Evolutionary conservation across 2,797 vertebrate species (phyloP).

Genomic region (Gadopsis marmoratus): DNA sequence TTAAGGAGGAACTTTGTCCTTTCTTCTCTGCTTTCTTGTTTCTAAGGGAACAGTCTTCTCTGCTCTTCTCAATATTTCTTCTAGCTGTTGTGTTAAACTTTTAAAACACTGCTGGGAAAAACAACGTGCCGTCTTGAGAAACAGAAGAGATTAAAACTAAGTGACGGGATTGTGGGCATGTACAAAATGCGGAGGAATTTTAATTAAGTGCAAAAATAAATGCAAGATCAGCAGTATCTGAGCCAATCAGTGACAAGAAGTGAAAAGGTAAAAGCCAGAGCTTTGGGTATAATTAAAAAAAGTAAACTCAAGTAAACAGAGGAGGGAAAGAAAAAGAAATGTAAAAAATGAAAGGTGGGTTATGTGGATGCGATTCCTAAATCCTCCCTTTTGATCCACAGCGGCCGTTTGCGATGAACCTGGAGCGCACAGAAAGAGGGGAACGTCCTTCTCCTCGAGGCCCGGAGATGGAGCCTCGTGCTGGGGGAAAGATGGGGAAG

Average conservation of each 20-base stretch:
- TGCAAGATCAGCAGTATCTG: slow-evolving; percentile 31
- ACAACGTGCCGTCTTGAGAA: too few relatives aligned
- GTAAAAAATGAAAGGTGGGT: background rate
- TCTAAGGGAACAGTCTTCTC: background rate
- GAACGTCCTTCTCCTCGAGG: slow-evolving; percentile 77
- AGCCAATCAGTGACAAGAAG: slow-evolving; percentile 19
- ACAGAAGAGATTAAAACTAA: slow-evolving; percentile 39
- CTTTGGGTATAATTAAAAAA: slow-evolving; percentile 29
- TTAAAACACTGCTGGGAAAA: too few relatives aligned
- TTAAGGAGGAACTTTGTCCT: slow-evolving; percentile 11
- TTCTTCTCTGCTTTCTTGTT: slow-evolving; percentile 1
- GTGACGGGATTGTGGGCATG: slow-evolving; percentile 41
- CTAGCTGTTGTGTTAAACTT: slow-evolving; percentile 14
- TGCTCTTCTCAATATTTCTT: slow-evolving; percentile 33
- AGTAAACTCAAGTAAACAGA: slow-evolving; percentile 9
- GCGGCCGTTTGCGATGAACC: slow-evolving; percentile 85
- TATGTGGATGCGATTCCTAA: slow-evolving; percentile 25
- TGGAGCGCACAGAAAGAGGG: slow-evolving; percentile 79
- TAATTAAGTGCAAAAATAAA: slow-evolving; percentile 18
- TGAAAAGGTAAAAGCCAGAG: slow-evolving; percentile 5
- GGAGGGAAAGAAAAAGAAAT: background rate
- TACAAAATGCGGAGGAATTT: slow-evolving; percentile 38
- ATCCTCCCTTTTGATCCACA: slow-evolving; percentile 45
- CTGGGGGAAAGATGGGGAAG: slow-evolving; percentile 83
- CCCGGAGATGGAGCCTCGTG: slow-evolving; percentile 90